Conservation (phyloP, 92 coral and sea anemone genomes). For the Pocillopora grandis region DNA sequence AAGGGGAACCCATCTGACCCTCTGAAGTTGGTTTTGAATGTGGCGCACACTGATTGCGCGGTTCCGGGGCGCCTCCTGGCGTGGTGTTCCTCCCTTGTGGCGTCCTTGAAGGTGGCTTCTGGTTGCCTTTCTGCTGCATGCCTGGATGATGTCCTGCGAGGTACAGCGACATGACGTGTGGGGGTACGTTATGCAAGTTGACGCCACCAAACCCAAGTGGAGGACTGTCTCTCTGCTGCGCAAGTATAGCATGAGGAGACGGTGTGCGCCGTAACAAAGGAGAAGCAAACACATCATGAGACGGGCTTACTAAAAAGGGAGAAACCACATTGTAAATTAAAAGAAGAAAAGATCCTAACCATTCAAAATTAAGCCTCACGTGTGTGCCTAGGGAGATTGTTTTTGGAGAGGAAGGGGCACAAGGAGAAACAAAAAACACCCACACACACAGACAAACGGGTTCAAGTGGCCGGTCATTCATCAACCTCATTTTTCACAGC, state of each 20-base stretch:
- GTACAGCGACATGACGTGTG: not conserved
- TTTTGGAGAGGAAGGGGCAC: too few species aligned
- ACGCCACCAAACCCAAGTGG: conserved; percentile 54
- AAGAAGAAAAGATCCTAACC: too few species aligned
- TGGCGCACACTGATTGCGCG: not conserved
- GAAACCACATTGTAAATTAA: not conserved
- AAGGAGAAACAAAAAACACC: too few species aligned
- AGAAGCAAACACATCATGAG: conserved; percentile 63
- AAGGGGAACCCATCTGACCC: conserved; percentile 40
- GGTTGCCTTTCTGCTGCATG: conserved; percentile 8
- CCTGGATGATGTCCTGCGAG: conserved; percentile 19
- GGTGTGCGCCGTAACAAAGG: conserved; percentile 65
- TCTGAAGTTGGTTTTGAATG: conserved; percentile 1
- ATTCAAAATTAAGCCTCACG: too few species aligned
- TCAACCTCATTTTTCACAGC: too few species aligned
- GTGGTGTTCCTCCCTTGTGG: not conserved
- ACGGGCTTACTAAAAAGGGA: conserved; percentile 42
- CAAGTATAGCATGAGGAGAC: conserved; percentile 68
- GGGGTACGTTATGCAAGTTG: conserved; percentile 17
- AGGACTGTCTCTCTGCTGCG: conserved; percentile 67
- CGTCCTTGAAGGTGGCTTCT: not conserved
- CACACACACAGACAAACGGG: too few species aligned
- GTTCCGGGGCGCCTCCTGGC: conserved; percentile 6
- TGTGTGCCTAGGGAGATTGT: too few species aligned
- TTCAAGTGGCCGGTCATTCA: too few species aligned